phyloP scores from a whole-genome alignment of 1,140 invertebrate genomes.

The Drosophila navojoa region DNA sequence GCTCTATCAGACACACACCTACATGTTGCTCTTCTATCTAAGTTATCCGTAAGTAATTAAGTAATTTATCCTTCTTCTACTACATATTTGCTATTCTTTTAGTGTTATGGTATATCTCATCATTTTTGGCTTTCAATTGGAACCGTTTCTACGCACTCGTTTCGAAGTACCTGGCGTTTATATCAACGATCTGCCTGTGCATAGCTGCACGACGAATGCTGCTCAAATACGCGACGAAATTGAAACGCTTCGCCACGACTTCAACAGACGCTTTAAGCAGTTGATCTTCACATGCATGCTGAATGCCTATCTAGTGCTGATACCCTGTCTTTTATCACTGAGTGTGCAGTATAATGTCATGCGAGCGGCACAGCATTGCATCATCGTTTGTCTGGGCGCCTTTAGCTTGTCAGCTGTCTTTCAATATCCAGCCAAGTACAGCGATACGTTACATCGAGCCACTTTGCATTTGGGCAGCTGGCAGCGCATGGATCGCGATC shows the following conservation, averaged over 20 bases:
- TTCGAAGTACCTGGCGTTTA: constrained; percentile 83
- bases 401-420: constrained; percentile 93
- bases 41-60: constrained; percentile 93
- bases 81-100: not conserved
- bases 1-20: constrained; percentile 61
- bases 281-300: constrained; percentile 95
- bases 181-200: constrained; percentile 85
- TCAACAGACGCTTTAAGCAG: constrained; percentile 94
- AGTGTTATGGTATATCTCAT: constrained; percentile 91
- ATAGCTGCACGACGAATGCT: constrained; percentile 89
- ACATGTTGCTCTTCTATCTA: constrained; percentile 84
- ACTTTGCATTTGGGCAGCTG: constrained; percentile 95
- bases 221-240: constrained; percentile 92
- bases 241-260: constrained; percentile 92
- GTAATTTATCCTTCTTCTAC: not conserved
- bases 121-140: constrained; percentile 90
- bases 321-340: constrained; percentile 95
- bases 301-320: constrained; percentile 95
- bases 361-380: constrained; percentile 92
- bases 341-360: constrained; percentile 93
- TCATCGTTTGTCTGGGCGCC: constrained; percentile 92
- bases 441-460: constrained; percentile 94
- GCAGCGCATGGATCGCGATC: constrained; percentile 86
- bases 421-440: constrained; percentile 89
- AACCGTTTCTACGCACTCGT: constrained; percentile 88